Conservation (phyloP, 2,113 vertebrate species). For the Camelus dromedarius region DNA sequence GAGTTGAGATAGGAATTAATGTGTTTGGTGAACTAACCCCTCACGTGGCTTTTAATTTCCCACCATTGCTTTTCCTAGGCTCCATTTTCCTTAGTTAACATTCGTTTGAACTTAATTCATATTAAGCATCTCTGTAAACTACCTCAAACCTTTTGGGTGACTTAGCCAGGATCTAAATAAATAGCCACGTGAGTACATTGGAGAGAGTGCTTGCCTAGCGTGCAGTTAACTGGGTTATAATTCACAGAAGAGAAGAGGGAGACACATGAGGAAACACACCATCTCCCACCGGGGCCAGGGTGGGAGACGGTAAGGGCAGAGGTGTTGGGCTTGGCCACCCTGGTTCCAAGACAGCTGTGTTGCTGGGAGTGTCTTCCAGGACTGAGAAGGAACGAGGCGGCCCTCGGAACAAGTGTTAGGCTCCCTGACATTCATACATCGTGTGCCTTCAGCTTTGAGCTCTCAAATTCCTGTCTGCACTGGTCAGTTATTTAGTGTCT, state of each 20-base stretch:
- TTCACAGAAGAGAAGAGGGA: not conserved
- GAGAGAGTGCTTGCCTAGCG: not conserved
- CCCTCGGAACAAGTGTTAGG: not conserved
- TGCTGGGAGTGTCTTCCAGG: not conserved
- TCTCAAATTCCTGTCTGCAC: not conserved
- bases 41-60: not conserved
- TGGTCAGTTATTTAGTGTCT: not conserved
- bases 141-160: not conserved
- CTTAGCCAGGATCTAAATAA: not conserved
- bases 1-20: not conserved
- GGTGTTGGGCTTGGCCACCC: not conserved
- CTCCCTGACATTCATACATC: not conserved
- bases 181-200: not conserved
- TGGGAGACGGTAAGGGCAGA: not conserved
- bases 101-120: not conserved
- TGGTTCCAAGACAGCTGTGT: not conserved
- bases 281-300: not conserved
- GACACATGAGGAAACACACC: too few species aligned
- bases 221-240: not conserved
- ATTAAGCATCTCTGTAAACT: not conserved
- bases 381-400: fast-evolving
- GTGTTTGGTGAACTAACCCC: not conserved
- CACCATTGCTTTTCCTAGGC: not conserved
- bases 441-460: not conserved
- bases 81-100: not conserved